Percentiles rank a stretch among this genome's conserved stretches.
These are phyloP conservation scores for Zaprionus nigranus DNA, from an alignment of 1,140 invertebrate species.

Conservation along the genomic window DNA sequence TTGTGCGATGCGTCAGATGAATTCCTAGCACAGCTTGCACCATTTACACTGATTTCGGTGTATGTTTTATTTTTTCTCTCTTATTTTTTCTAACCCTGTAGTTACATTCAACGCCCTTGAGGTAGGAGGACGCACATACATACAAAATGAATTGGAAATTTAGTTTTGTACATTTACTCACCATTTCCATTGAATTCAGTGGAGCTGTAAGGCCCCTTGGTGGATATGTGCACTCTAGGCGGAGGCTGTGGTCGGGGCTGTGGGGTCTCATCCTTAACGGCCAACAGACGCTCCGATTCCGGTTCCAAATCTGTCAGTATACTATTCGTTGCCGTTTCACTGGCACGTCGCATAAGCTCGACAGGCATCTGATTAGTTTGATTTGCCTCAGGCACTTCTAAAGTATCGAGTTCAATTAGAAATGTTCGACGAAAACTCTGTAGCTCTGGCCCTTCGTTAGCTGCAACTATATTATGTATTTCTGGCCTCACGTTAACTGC, in stretches of 20 bases:
- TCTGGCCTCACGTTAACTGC: conserved; percentile 53
- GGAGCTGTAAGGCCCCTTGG: conserved; percentile 4
- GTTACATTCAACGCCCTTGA: neutral
- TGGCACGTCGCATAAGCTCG: conserved; percentile 57
- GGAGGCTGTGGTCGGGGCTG: conserved; percentile 46
- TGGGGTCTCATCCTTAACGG: conserved; percentile 22
- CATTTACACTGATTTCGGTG: conserved; percentile 27
- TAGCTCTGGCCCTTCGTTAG: conserved; percentile 45
- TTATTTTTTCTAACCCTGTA: conserved; percentile 1
- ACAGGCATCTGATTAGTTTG: conserved; percentile 46
- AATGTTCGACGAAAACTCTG: conserved; percentile 39
- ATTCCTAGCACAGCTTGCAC: conserved; percentile 12
- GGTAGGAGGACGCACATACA: neutral
- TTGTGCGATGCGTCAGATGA: conserved; percentile 18
- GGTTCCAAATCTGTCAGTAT: conserved; percentile 58
- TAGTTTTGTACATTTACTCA: conserved; percentile 17
- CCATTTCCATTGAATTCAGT: conserved; percentile 14
- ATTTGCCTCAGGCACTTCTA: neutral
- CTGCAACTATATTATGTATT: conserved; percentile 52
- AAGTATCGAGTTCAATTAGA: conserved; percentile 10
- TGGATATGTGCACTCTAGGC: conserved; percentile 23
- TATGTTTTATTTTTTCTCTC: neutral
- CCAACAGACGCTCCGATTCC: conserved; percentile 63
- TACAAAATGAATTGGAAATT: neutral
- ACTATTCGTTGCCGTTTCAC: conserved; percentile 59